phyloP scores from a whole-genome alignment of 2,888 invertebrate species.

The Tricholauxania praeusta region DNA sequence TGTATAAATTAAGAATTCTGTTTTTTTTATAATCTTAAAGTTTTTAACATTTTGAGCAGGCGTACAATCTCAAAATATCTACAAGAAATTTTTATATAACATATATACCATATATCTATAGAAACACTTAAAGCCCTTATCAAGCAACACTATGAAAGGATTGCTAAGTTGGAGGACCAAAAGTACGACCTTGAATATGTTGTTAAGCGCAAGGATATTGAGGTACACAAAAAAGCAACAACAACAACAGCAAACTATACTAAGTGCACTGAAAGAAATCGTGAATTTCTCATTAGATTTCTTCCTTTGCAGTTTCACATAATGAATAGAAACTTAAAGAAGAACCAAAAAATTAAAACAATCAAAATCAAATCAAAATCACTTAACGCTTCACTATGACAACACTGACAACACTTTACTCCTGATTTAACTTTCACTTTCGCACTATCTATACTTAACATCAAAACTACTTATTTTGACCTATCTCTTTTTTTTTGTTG shows the following conservation, averaged over 20 bases:
- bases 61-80: conserved; percentile 41
- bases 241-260: conserved; percentile 34
- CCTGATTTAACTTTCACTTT: conserved; percentile 14
- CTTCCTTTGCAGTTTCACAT: neutral
- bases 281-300: neutral
- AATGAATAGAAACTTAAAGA: conserved; percentile 11
- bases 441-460: conserved; percentile 4
- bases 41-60: conserved; percentile 29
- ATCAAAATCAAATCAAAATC: conserved; percentile 36
- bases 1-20: conserved; percentile 9
- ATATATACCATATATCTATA: conserved; percentile 68
- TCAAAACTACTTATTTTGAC: neutral
- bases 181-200: conserved; percentile 99
- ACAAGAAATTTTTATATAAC: conserved; percentile 4
- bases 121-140: conserved; percentile 81
- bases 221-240: conserved; percentile 78
- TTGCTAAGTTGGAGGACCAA: conserved; percentile 88
- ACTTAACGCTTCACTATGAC: conserved; percentile 26
- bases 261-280: conserved; percentile 4
- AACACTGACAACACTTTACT: conserved; percentile 17
- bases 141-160: conserved; percentile 90
- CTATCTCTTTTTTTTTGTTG: too few species aligned
- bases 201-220: conserved; percentile 98
- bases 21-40: conserved; percentile 1
- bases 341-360: conserved; percentile 5